Base-by-base conservation (phyloP, 2,797 vertebrate species). In the Falco columbarius region DNA sequence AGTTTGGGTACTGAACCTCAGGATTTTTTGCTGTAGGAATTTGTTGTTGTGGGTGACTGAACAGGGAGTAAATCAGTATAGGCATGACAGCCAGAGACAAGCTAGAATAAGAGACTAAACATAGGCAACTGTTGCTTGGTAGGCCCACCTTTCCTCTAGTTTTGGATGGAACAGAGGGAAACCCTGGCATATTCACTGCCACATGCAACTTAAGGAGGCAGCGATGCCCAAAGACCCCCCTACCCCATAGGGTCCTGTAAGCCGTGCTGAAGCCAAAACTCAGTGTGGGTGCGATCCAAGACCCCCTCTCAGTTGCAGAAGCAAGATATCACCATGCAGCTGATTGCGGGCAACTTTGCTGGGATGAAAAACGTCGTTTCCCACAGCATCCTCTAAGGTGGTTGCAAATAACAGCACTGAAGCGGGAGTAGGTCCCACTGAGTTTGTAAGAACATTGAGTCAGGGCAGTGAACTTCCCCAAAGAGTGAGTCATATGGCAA, bases 171-270 rank as follows among this genome's bases (percentile, higher is more conserved):
- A 68, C 6, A 32, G 44, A 81, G 7, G 52, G 6, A 74, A 73
- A 61, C 6, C 3, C 13, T 36, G n/a, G 7, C 6, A 61, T 55
- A 38, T 30, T 44, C 32, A 59, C 1, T 67, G 27, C 5, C 5
- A 4, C 30, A 6, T 24, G 29, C 34, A 77, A 62, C 13, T 54
- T 16, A 32, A 36, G 21, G 46, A 83, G 17, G 11, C 6, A 36
- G 36, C 1, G 0, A 7, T 71, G 36, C 15, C 14, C 29, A 47
- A 73, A 62, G 38, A 29, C 23, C 3, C 83, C 51, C 14, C 34
- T n/a, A 34, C 23, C 15, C 40, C 14, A 26, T 1, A 30, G 20
- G 0, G 2, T 51, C 49, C 26, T 24, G 3, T 22, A 44, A 44
- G 66, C 20, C 0, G 1, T 23, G 10, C n/a, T 38, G 29, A 46